Conservation (phyloP, 2,113 vertebrate genomes). For the Nerophis ophidion region DNA sequence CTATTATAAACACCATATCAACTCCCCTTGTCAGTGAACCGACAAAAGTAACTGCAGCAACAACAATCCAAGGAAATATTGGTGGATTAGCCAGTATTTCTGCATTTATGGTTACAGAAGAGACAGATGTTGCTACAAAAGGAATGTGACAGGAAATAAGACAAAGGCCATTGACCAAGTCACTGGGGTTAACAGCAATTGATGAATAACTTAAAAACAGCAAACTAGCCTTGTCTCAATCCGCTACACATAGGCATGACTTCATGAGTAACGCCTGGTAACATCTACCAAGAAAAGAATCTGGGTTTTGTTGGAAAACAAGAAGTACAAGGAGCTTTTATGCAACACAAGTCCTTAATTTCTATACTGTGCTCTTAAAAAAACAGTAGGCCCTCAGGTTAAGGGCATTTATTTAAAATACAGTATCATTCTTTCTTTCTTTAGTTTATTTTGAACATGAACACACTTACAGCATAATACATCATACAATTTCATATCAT, state of each 20-base stretch:
- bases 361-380: background rate
- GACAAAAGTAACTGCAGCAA: too few relatives aligned
- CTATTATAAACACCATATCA: too few relatives aligned
- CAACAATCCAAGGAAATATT: too few relatives aligned
- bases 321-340: background rate
- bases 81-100: background rate
- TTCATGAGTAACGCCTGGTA: constrained; percentile 47
- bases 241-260: constrained; percentile 31
- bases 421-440: too few relatives aligned
- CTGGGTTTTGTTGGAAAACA: background rate
- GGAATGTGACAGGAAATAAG: constrained; percentile 26
- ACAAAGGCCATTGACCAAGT: constrained; percentile 32
- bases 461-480: too few relatives aligned
- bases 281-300: constrained; percentile 28
- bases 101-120: background rate
- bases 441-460: too few relatives aligned
- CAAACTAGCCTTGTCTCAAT: constrained; percentile 19
- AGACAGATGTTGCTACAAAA: constrained; percentile 6
- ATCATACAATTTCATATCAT: too few relatives aligned
- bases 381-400: too few relatives aligned
- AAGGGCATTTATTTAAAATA: too few relatives aligned
- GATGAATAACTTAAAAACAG: too few relatives aligned
- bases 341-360: background rate
- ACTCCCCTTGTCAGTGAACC: too few relatives aligned
- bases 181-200: constrained; percentile 2